Evolutionary conservation across 2,113 vertebrate genomes (phyloP), one percentile per base, ranked within the genome.

Genomic region (Phycodurus eques): DNA sequence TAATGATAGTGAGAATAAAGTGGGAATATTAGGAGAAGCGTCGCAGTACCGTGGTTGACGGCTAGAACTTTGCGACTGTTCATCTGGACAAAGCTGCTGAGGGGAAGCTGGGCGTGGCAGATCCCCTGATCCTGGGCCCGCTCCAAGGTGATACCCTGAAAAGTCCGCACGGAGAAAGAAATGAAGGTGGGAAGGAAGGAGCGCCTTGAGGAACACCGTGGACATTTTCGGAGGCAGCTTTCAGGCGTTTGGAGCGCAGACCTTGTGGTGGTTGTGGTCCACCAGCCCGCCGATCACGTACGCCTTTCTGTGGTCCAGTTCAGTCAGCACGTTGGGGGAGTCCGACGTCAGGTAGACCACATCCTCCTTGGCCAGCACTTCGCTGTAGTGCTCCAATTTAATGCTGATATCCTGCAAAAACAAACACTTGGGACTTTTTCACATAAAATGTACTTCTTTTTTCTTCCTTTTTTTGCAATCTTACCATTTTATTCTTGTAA

Each of bases 231-330:
- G 53, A 20, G 20, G 9, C 5, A 22, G 53, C 19, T 59, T 59
- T 31, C 4, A 39, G 22, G 1, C n/a, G n/a, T 27, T 33, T 14
- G 57, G 12, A 10, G 14, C 5, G 4, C 72, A 0, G 4, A 99
- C 98, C 96, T 99, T 99, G 78, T 98, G 95, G 79, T 99, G 98
- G 86, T 99, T 99, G 89, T 99, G 98, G 90, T 99, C 98, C 74
- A 99, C 98, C 56, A 99, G 87, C 14, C 97, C 98, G 82, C 98
- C 98, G 0, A 99, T 98, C 49, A 99, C 92, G 9, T 99, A 99
- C 15, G 95, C 96, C 82, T 96, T 99, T 46, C 87, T 91, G 47
- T 93, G 94, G 84, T 99, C 96, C 68, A 99, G 90, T 78, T 97
- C 94, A 33, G 87, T 88, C 68, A 99, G 92, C 19, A 97, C 14